Evolutionary conservation across 2,797 vertebrate species (phyloP).

Genomic region (Leptodactylus fallax): DNA sequence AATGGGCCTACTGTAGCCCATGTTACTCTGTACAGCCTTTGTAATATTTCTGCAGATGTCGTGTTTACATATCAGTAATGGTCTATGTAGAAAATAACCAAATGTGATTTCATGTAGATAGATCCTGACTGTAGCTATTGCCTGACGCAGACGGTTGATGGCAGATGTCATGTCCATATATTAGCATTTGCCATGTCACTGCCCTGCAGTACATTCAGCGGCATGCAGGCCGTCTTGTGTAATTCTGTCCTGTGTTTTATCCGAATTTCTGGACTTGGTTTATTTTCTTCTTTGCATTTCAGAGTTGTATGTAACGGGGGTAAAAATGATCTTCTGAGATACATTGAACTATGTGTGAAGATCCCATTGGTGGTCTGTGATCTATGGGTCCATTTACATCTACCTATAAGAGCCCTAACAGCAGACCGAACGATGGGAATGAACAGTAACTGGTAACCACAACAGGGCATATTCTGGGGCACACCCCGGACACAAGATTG

Average conservation of each 20-base stretch:
- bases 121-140: neutral
- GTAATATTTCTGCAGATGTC: slow-evolving; percentile 3
- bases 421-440: too few relatives aligned
- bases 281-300: neutral
- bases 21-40: slow-evolving; percentile 6
- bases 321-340: neutral
- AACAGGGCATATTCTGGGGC: too few relatives aligned
- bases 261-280: neutral
- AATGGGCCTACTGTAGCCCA: neutral
- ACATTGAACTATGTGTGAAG: neutral
- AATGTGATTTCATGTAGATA: neutral
- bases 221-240: neutral
- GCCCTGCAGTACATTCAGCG: neutral
- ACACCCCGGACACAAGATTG: too few relatives aligned
- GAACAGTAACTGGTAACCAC: too few relatives aligned
- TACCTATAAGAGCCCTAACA: too few relatives aligned
- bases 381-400: too few relatives aligned
- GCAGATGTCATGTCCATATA: neutral
- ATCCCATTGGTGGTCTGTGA: neutral
- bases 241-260: neutral
- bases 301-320: neutral
- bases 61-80: neutral
- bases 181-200: too few relatives aligned
- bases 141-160: neutral
- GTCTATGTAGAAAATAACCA: neutral